phyloP scores from a whole-genome alignment of 2,888 invertebrate genomes.

The Perithous albicinctus region DNA sequence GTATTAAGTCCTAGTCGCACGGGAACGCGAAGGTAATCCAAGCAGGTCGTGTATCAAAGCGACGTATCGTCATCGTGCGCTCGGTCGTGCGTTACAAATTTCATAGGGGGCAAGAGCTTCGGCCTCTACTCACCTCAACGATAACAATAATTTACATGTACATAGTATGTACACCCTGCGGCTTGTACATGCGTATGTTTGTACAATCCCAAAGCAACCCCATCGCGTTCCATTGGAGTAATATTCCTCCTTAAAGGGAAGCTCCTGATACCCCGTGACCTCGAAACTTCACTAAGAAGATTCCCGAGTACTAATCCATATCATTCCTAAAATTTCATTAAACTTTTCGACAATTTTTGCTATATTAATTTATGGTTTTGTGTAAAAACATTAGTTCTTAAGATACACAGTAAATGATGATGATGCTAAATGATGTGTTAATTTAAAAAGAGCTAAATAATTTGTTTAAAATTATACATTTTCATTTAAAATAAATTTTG shows the following conservation, averaged over 20 bases:
- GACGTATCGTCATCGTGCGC: slow-evolving; percentile 37
- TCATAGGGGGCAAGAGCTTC: slow-evolving; percentile 39
- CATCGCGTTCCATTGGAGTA: slow-evolving; percentile 16
- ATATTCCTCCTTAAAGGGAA: slow-evolving; percentile 47
- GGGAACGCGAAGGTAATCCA: slow-evolving; percentile 28
- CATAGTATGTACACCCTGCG: not conserved
- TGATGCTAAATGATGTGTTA: too few relatives aligned
- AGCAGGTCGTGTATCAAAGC: slow-evolving; percentile 56
- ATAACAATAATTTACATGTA: slow-evolving; percentile 61
- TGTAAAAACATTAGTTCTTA: too few relatives aligned
- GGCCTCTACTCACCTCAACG: slow-evolving; percentile 19
- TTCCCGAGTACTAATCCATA: not conserved
- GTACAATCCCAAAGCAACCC: slow-evolving; percentile 34
- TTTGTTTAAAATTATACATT: too few relatives aligned
- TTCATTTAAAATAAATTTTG: too few relatives aligned
- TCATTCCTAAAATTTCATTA: too few relatives aligned
- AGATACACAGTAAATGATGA: too few relatives aligned
- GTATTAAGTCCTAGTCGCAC: slow-evolving; percentile 5
- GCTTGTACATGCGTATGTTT: slow-evolving; percentile 2
- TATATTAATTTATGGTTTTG: too few relatives aligned
- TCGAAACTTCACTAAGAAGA: slow-evolving; percentile 49
- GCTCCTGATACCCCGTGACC: slow-evolving; percentile 30
- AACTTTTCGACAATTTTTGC: too few relatives aligned
- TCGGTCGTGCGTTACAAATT: slow-evolving; percentile 49
- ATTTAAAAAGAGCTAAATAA: too few relatives aligned